These are phyloP conservation scores for Drosophila mojavensis DNA, from an alignment of 1,140 invertebrate genomes.

Conservation along the genomic window DNA sequence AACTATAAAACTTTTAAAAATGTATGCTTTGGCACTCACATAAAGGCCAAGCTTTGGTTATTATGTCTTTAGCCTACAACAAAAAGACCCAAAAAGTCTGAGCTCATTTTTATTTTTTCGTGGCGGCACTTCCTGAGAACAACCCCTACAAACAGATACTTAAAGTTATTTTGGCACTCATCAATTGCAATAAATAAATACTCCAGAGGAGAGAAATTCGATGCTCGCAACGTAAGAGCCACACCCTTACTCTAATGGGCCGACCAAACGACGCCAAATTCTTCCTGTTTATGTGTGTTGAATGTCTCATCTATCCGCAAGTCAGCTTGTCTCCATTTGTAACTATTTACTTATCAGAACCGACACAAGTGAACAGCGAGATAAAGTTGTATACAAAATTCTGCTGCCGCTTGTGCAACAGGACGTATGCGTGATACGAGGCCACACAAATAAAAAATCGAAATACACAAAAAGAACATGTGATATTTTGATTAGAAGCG, in stretches of 20 bases:
- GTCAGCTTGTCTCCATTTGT: neutral
- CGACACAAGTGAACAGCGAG: conserved; percentile 20
- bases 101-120: neutral
- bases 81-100: neutral
- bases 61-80: too few species aligned
- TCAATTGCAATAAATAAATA: conserved; percentile 36
- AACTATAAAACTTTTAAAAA: neutral
- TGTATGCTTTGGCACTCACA: neutral
- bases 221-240: conserved; percentile 8
- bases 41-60: neutral
- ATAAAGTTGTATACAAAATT: conserved; percentile 10
- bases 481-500: conserved; percentile 39
- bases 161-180: neutral
- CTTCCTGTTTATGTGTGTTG: conserved; percentile 1
- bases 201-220: conserved; percentile 1
- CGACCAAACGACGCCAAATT: conserved; percentile 25
- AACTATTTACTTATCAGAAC: conserved; percentile 23
- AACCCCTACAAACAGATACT: conserved; percentile 11
- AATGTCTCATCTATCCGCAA: neutral
- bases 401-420: conserved; percentile 51
- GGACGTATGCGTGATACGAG: conserved; percentile 50
- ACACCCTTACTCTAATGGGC: conserved; percentile 21
- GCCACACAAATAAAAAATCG: neutral
- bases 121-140: neutral
- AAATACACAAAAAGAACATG: neutral